Conservation (phyloP, 2,888 invertebrate species). For the Holacanthella duospinosa region DNA sequence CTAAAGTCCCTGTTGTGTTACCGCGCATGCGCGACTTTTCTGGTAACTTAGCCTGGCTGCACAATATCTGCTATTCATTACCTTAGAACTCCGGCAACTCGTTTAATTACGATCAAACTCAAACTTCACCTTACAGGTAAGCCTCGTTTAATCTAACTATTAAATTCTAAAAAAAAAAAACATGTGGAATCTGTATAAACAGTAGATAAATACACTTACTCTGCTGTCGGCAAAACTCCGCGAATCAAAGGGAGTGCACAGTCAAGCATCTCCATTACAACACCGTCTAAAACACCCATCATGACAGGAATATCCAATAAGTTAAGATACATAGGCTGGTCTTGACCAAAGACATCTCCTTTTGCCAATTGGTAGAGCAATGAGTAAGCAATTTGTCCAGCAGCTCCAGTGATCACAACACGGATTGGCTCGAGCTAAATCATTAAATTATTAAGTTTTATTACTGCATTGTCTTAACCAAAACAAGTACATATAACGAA, state of each 20-base stretch:
- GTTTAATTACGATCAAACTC: too few species aligned
- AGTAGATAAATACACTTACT: constrained; percentile 3
- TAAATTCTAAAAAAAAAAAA: too few species aligned
- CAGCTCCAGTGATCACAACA: constrained; percentile 95
- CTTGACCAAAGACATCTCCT: constrained; percentile 85
- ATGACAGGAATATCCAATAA: constrained; percentile 90
- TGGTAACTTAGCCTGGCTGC: too few species aligned
- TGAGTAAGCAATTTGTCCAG: constrained; percentile 98
- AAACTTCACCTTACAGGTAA: too few species aligned
- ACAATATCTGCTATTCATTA: too few species aligned
- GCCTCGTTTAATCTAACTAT: too few species aligned
- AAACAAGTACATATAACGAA: too few species aligned
- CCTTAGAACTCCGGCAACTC: too few species aligned
- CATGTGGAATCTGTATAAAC: not conserved
- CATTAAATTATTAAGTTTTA: too few species aligned
- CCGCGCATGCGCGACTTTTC: too few species aligned
- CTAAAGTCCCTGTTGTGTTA: too few species aligned
- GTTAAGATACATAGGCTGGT: constrained; percentile 76
- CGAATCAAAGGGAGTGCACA: constrained; percentile 82
- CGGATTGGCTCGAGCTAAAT: constrained; percentile 58
- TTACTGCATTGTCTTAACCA: too few species aligned
- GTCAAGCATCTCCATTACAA: constrained; percentile 94
- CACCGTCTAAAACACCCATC: constrained; percentile 94
- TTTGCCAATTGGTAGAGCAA: constrained; percentile 86
- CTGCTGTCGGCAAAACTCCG: constrained; percentile 44